Evolutionary conservation across 2,113 vertebrate genomes (phyloP).

Genomic region (Etheostoma cragini): DNA sequence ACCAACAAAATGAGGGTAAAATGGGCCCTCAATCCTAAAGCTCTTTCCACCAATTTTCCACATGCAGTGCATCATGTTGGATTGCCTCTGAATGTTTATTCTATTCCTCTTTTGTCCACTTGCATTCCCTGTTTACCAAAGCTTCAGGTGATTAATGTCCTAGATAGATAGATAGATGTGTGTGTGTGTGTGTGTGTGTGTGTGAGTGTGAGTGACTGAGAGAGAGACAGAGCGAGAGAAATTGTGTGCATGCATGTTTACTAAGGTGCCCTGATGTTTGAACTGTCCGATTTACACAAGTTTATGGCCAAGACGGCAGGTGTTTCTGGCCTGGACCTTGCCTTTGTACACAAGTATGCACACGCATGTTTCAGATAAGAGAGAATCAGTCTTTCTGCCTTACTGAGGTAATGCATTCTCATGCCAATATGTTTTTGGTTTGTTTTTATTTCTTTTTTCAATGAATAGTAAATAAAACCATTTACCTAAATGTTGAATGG

Average conservation of each 20-base stretch:
- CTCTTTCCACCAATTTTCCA: constrained; percentile 86
- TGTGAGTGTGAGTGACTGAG: constrained; percentile 55
- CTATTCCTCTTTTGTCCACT: constrained; percentile 74
- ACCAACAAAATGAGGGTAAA: constrained; percentile 88
- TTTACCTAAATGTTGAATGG: constrained; percentile 20
- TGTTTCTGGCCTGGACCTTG: constrained; percentile 86
- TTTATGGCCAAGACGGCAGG: constrained; percentile 86
- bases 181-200: constrained; percentile 75
- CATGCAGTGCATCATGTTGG: constrained; percentile 89
- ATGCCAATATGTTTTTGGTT: constrained; percentile 19
- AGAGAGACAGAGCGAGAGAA: constrained; percentile 26
- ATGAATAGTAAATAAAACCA: not conserved
- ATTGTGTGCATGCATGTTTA: constrained; percentile 82
- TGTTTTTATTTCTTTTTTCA: not conserved
- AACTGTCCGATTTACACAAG: constrained; percentile 88
- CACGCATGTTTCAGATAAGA: constrained; percentile 60
- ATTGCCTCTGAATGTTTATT: constrained; percentile 77
- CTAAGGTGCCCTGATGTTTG: constrained; percentile 88
- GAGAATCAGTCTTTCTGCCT: constrained; percentile 31
- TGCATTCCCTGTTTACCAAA: constrained; percentile 91
- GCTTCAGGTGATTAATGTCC: constrained; percentile 93
- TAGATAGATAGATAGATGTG: constrained; percentile 73
- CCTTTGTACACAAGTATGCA: constrained; percentile 79
- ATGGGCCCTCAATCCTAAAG: constrained; percentile 79
- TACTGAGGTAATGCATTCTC: constrained; percentile 45